Evolutionary conservation across 2,113 vertebrate species (phyloP).

Genomic region (western clawed frog (Xenopus tropicalis)): UCB_Xtro_10.0 CM004444.2:26846501-26847000

Average conservation of each 20-base stretch:
- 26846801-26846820: too few species aligned
- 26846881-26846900: slow-evolving; percentile 23
- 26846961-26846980: slow-evolving; percentile 25
- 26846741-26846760: too few species aligned
- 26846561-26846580: slow-evolving; percentile 20
- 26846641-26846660: slow-evolving; percentile 21
- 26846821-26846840: slow-evolving; percentile 6
- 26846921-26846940: too few species aligned
- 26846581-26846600: not conserved
- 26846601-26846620: too few species aligned
- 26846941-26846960: slow-evolving; percentile 30
- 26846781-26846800: not conserved
- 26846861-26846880: slow-evolving; percentile 7
- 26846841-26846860: too few species aligned
- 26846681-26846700: too few species aligned
- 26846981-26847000: slow-evolving; percentile 16
- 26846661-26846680: slow-evolving; percentile 23
- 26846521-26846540: slow-evolving; percentile 36
- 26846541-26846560: slow-evolving; percentile 15
- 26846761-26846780: slow-evolving; percentile 35
- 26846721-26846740: slow-evolving; percentile 25
- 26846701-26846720: slow-evolving; percentile 25
- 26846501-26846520: too few species aligned
- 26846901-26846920: slow-evolving; percentile 20
- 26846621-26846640: slow-evolving; percentile 15